A percentile compares a stretch with the other conserved stretches of the same genome.
These are phyloP conservation scores for Listronotus oregonensis DNA, from an alignment of 1,140 invertebrate genomes.

Conservation along the genomic window DNA sequence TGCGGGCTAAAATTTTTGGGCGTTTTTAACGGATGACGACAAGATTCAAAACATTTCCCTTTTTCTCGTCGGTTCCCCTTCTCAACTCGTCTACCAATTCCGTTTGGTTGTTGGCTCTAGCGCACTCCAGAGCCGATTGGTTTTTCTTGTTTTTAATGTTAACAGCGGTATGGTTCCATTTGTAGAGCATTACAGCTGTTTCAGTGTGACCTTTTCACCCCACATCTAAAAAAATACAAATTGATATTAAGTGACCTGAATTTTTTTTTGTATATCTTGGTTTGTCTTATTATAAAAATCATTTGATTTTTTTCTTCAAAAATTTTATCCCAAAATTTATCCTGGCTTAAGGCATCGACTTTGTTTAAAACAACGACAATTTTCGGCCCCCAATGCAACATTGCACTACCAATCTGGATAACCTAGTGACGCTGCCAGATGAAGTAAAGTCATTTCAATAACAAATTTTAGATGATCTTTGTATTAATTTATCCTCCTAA, in stretches of 20 bases:
- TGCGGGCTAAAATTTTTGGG: slow-evolving; percentile 53
- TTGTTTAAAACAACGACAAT: no score
- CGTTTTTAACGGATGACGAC: slow-evolving; percentile 42
- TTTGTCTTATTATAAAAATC: no score
- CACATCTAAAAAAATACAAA: slow-evolving; percentile 69
- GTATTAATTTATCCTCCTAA: neutral
- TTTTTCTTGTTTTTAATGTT: slow-evolving; percentile 71
- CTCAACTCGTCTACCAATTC: slow-evolving; percentile 64
- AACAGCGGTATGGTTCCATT: slow-evolving; percentile 77
- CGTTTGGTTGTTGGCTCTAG: slow-evolving; percentile 62
- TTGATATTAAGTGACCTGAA: no score
- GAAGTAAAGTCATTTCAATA: no score
- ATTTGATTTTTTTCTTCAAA: no score
- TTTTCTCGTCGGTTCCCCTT: no score
- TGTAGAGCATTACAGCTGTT: slow-evolving; percentile 82
- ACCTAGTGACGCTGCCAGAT: no score
- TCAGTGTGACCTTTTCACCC: slow-evolving; percentile 85
- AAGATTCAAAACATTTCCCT: slow-evolving; percentile 59
- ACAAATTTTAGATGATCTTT: neutral
- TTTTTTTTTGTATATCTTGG: no score
- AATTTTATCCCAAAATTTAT: no score
- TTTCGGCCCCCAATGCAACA: no score
- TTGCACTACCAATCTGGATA: no score
- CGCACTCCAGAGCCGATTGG: slow-evolving; percentile 68
- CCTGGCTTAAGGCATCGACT: no score